Base-by-base conservation (phyloP, 2,888 invertebrate species). In the Aricia artaxerxes region DNA sequence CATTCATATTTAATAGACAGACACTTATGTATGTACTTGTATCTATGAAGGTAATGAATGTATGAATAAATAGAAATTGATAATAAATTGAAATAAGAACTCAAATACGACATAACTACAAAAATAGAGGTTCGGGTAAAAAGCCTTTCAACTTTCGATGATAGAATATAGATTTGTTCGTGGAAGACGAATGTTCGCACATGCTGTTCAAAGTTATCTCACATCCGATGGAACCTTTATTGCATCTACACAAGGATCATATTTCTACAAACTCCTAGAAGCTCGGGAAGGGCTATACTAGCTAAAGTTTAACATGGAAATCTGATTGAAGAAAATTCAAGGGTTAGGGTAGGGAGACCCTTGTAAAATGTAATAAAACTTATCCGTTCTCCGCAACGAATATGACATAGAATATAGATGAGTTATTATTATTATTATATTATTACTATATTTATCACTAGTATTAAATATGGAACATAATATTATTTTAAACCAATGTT, bases 351-450 rank as follows among this genome's bases (percentile, higher is more conserved):
- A 57, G 57, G 16, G 4, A 16, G 57, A 16, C 57, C 57, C 16
- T 57, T 57, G 57, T 57, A 57, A 57, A 57, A 57, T 57, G 57
- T 57, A 57, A 57, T 57, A 57, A 57, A 57, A 57, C 57, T 57
- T 57, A 57, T 16, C 57, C 57, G 57, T 57, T 16, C 4, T 57
- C 16, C 53, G 53, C 57, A 57, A 57, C 16, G 57, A 57, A 57
- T 57, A 16, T 16, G 16, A 57, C 57, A 57, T 49, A 24, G 24
- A 24, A 24, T 24, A 49, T 57, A 13, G 4, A 57, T 57, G 4
- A 16, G 16, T 16, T 57, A 57, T 7, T 5, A 44, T 44, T 44
- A 44, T 35, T 44, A 4, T 44, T 44, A 44, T 44, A 24, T 24
- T 24, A 24, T 24, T 24, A 24, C 24, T 24, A 24, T 24, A 24